Conservation (phyloP, 2,888 invertebrate genomes). For the Sinelater perroti region DNA sequence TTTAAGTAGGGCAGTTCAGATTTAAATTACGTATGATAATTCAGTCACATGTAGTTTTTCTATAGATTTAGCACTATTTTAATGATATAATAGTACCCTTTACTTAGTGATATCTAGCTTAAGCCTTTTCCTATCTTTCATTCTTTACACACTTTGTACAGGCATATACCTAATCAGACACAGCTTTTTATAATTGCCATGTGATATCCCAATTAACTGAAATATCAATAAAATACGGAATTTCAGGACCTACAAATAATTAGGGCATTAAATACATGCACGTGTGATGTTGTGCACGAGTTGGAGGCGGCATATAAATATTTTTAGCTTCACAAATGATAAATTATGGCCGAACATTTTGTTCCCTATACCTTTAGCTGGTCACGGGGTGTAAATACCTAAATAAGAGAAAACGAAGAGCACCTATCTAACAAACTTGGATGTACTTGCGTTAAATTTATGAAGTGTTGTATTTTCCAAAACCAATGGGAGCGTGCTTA, state of each 20-base stretch:
- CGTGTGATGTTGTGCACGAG: background rate
- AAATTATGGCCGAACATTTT: no score
- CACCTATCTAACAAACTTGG: no score
- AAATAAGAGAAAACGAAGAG: no score
- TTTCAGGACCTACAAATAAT: no score
- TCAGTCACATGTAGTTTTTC: conserved; percentile 6
- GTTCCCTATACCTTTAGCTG: no score
- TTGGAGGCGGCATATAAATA: no score
- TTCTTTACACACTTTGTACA: conserved; percentile 20
- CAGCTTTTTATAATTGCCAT: no score
- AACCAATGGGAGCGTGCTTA: conserved; percentile 43
- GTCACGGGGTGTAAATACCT: no score
- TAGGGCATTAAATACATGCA: conserved; percentile 5
- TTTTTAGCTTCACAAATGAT: no score
- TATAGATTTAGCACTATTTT: conserved; percentile 1
- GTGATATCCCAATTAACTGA: no score
- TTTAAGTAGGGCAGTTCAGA: conserved; percentile 41
- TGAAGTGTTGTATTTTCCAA: conserved; percentile 48
- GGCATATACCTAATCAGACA: no score
- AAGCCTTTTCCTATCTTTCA: conserved; percentile 3
- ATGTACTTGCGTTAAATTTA: conserved; percentile 21
- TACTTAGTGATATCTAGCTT: conserved; percentile 7
- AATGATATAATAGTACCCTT: background rate
- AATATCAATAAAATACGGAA: no score
- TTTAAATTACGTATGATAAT: conserved; percentile 2